A percentile compares a stretch with the other conserved stretches of the same genome.
Evolutionary conservation across 2,113 vertebrate species (phyloP).

Genomic region (Fulmarus glacialis): DNA sequence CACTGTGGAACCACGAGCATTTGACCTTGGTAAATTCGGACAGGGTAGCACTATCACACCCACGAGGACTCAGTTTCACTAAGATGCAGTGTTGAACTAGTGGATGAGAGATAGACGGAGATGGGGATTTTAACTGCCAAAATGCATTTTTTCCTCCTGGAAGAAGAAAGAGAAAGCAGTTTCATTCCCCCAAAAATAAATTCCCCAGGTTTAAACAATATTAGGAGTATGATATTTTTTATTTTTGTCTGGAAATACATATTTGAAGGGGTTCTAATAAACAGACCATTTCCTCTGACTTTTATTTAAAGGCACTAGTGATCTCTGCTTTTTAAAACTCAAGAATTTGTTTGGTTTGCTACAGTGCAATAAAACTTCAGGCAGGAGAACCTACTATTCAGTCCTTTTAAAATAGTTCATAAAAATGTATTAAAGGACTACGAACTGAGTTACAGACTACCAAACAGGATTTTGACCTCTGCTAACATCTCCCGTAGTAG

Average conservation of each 20-base stretch:
- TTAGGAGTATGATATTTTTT: background rate
- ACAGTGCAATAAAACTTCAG: background rate
- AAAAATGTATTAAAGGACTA: background rate
- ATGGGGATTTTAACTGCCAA: background rate
- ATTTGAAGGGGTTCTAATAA: background rate
- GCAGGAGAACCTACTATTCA: background rate
- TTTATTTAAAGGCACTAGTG: background rate
- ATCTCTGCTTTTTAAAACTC: background rate
- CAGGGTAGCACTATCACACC: background rate
- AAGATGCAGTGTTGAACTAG: background rate
- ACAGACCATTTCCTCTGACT: background rate
- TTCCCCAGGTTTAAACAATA: background rate
- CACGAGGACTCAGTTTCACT: background rate
- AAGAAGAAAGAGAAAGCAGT: background rate
- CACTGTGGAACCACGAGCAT: rapidly evolving
- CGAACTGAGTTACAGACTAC: background rate
- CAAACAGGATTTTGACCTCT: background rate
- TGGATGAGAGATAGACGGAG: background rate
- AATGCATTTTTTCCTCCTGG: background rate
- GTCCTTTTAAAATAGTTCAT: conserved; percentile 2
- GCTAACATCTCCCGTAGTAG: background rate
- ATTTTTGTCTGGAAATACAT: background rate
- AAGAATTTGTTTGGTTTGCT: conserved; percentile 4
- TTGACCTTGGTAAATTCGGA: background rate
- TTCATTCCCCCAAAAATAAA: background rate